phyloP scores from a whole-genome alignment of 2,113 vertebrate species.

The Ceyx margarethae region DNA sequence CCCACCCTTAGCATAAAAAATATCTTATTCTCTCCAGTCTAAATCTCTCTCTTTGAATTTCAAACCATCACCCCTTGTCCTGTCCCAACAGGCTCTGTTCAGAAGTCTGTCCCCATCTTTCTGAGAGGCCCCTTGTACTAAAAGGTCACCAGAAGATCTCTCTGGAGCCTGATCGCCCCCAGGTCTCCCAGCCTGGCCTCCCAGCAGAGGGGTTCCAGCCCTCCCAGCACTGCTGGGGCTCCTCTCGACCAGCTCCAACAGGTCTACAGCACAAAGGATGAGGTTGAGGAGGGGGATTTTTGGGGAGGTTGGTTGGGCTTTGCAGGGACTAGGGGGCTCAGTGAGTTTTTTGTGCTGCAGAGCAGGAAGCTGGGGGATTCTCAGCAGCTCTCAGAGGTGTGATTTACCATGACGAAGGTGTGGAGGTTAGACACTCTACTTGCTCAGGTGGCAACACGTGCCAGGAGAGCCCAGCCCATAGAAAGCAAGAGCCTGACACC shows the following conservation, averaged over 20 bases:
- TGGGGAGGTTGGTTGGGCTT: background rate
- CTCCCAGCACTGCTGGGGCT: background rate
- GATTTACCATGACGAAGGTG: accelerated
- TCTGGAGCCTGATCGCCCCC: background rate
- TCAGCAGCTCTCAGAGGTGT: background rate
- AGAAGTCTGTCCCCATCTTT: background rate
- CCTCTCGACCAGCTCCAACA: background rate
- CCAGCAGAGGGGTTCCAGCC: background rate
- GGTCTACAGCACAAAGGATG: background rate
- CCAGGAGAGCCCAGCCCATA: background rate
- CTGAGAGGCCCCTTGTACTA: background rate
- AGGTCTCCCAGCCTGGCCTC: background rate
- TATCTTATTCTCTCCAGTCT: background rate
- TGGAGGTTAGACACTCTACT: background rate
- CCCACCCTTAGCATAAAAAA: background rate
- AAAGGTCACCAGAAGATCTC: background rate
- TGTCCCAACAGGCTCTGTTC: background rate
- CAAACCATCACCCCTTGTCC: background rate
- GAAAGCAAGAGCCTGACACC: accelerated
- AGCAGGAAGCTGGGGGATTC: background rate
- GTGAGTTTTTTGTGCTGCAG: accelerated
- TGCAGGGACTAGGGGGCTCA: background rate
- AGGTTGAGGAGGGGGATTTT: background rate
- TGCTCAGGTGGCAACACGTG: accelerated
- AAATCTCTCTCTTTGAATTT: background rate